Evolutionary conservation across 2,113 vertebrate genomes (phyloP).

Genomic region (Periophthalmodon schlosseri): DNA sequence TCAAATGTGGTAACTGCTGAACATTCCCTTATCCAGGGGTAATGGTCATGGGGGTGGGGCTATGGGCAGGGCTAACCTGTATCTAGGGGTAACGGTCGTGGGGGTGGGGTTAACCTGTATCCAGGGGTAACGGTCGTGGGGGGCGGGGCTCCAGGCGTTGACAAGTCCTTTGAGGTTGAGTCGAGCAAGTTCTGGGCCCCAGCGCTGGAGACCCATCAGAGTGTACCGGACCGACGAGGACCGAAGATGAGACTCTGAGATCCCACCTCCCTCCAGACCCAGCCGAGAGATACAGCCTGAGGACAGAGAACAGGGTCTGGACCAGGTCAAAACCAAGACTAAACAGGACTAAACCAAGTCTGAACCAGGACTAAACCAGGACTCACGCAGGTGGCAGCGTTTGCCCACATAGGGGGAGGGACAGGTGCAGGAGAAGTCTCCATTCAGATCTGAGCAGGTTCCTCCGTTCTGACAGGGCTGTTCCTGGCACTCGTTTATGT

Average conservation of each 20-base stretch:
- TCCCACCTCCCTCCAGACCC: constrained; percentile 90
- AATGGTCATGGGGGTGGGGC: too few species aligned
- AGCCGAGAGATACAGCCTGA: constrained; percentile 84
- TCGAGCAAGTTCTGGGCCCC: constrained; percentile 88
- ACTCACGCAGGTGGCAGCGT: constrained; percentile 79
- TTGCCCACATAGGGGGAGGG: constrained; percentile 85
- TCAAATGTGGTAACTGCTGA: too few species aligned
- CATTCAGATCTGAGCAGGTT: constrained; percentile 75
- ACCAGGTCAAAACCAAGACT: background rate
- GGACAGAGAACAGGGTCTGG: background rate
- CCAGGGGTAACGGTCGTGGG: constrained; percentile 90
- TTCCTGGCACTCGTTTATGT: constrained; percentile 77
- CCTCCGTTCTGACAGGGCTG: constrained; percentile 84
- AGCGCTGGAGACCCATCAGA: constrained; percentile 91
- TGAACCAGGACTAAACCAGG: background rate
- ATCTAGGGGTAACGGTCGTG: too few species aligned
- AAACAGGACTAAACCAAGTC: background rate
- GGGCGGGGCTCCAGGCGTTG: constrained; percentile 92
- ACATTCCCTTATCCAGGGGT: too few species aligned
- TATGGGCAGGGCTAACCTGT: too few species aligned
- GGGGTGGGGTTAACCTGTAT: constrained; percentile 80
- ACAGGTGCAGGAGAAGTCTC: constrained; percentile 82
- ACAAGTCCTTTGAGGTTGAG: constrained; percentile 89
- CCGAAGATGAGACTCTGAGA: constrained; percentile 85
- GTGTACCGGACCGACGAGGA: constrained; percentile 86